A percentile compares a stretch with the other conserved stretches of the same genome.
These are phyloP conservation scores for Hydrocynus forskahlii DNA, from an alignment of 2,797 vertebrate genomes.

Conservation along the genomic window DNA sequence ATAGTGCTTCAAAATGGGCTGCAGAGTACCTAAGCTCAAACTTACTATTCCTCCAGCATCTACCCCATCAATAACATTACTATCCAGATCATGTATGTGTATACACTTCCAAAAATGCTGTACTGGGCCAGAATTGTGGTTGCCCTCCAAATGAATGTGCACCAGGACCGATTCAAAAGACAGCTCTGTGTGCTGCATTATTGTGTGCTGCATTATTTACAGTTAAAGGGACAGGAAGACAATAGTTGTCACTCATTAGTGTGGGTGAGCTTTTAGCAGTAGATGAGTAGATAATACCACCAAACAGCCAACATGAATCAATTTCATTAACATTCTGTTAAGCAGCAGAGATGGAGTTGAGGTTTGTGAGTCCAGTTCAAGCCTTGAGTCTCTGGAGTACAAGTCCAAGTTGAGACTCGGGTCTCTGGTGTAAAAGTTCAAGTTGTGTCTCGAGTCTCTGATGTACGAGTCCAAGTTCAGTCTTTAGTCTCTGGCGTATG, in stretches of 20 bases:
- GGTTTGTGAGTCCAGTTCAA: too few species aligned
- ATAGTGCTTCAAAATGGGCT: not conserved
- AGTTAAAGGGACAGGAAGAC: not conserved
- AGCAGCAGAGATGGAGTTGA: not conserved
- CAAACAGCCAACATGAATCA: not conserved
- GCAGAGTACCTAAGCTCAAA: not conserved
- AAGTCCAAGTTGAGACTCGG: too few species aligned
- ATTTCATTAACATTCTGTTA: not conserved
- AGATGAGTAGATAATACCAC: not conserved
- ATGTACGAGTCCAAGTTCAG: too few species aligned
- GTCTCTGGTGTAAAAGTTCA: too few species aligned
- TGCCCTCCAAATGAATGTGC: not conserved
- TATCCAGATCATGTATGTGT: not conserved
- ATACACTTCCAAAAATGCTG: not conserved
- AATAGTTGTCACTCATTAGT: not conserved
- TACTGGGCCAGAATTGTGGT: not conserved
- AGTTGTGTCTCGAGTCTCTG: too few species aligned
- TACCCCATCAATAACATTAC: not conserved
- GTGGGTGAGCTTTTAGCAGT: not conserved
- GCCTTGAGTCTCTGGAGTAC: too few species aligned
- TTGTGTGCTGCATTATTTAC: not conserved
- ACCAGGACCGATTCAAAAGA: not conserved
- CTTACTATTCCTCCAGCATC: not conserved
- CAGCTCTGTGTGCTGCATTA: conserved; percentile 1
- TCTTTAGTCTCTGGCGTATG: too few species aligned